A percentile compares a stretch with the other conserved stretches of the same genome.
Evolutionary conservation across 2,113 vertebrate species (phyloP).

Genomic region (Asarcornis scutulata): DNA sequence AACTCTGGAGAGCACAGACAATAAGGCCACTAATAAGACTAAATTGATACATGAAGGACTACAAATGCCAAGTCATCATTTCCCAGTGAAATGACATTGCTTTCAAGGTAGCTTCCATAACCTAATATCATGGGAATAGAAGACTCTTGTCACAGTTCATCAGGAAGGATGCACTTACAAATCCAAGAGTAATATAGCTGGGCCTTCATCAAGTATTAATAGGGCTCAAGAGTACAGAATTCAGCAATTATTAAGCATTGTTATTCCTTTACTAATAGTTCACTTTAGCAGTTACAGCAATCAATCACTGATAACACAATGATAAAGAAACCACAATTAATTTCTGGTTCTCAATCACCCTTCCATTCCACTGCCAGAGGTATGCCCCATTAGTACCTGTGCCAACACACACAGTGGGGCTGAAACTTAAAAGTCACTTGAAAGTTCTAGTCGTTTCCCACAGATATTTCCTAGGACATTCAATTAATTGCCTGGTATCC

Average conservation of each 20-base stretch:
- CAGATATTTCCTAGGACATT: neutral
- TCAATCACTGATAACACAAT: constrained; percentile 16
- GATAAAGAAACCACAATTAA: constrained; percentile 30
- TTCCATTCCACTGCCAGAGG: neutral
- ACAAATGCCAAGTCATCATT: constrained; percentile 14
- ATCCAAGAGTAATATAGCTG: constrained; percentile 35
- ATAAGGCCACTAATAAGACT: constrained; percentile 32
- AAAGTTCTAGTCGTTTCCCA: neutral
- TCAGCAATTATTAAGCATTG: constrained; percentile 44
- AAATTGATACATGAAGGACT: neutral
- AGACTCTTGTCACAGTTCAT: neutral
- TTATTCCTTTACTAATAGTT: constrained; percentile 39
- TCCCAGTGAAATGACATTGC: neutral
- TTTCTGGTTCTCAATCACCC: constrained; percentile 20
- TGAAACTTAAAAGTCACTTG: constrained; percentile 27
- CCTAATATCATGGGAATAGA: neutral
- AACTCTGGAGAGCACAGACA: neutral
- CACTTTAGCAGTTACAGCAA: neutral
- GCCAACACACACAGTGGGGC: neutral
- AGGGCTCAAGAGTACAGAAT: constrained; percentile 1
- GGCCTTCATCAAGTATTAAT: constrained; percentile 14
- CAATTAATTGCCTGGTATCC: neutral
- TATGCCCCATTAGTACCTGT: neutral
- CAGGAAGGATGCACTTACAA: neutral
- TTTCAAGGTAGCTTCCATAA: constrained; percentile 25